Conservation (phyloP, 2,888 invertebrate genomes). For the Brachyopa scutellaris region DNA sequence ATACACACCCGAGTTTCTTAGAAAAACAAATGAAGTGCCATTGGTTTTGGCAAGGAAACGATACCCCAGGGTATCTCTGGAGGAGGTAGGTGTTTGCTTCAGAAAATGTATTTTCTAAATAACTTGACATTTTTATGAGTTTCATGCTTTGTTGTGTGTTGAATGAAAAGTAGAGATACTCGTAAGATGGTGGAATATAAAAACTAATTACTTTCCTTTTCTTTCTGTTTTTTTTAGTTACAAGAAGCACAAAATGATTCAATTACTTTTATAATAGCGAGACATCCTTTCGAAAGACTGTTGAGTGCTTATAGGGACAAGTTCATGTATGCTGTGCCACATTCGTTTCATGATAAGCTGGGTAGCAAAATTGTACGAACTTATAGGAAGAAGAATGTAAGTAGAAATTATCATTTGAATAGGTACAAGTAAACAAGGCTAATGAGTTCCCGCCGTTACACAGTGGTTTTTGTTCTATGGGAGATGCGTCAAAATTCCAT, state of each 20-base stretch:
- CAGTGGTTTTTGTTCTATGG: no score
- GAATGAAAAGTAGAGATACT: conserved; percentile 1
- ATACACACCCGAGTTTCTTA: conserved; percentile 89
- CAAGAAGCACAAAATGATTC: conserved; percentile 89
- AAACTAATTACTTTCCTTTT: conserved; percentile 26
- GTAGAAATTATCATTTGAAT: conserved; percentile 64
- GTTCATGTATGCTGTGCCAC: conserved; percentile 91
- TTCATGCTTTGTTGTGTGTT: conserved; percentile 2
- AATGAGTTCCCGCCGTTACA: no score
- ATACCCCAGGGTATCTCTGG: conserved; percentile 89
- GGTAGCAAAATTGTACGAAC: conserved; percentile 89
- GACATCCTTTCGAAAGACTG: conserved; percentile 91
- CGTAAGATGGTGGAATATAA: background rate
- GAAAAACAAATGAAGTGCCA: conserved; percentile 90
- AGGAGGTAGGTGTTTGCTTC: conserved; percentile 82
- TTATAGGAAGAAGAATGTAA: conserved; percentile 84
- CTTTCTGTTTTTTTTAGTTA: conserved; percentile 81
- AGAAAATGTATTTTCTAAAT: conserved; percentile 23
- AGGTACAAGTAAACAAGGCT: no score
- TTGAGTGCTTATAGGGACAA: conserved; percentile 93
- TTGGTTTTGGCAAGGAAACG: conserved; percentile 89
- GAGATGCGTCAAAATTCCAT: no score
- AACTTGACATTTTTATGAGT: conserved; percentile 41
- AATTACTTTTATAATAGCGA: conserved; percentile 90
- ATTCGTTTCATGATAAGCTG: conserved; percentile 91